These are phyloP conservation scores for Clarias batrachus DNA, from an alignment of 2,113 vertebrate species.

Conservation along the genomic window DNA sequence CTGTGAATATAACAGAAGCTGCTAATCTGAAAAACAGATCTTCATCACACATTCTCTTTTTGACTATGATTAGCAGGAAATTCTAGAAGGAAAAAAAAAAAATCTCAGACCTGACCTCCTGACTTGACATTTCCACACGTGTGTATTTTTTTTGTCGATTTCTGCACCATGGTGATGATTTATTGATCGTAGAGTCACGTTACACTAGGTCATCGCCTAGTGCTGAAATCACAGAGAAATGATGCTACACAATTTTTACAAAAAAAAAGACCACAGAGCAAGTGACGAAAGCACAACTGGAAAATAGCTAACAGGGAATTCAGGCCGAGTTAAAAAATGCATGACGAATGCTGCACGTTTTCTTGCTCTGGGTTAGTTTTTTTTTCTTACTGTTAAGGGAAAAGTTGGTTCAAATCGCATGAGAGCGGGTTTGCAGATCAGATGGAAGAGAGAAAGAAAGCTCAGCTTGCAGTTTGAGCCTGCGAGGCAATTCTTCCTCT, in stretches of 20 bases:
- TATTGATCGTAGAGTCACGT: conserved; percentile 74
- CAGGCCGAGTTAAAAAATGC: conserved; percentile 79
- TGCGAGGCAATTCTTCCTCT: conserved; percentile 77
- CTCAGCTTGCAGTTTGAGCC: conserved; percentile 77
- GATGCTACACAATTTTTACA: conserved; percentile 66
- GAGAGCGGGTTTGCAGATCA: conserved; percentile 77
- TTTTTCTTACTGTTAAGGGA: conserved; percentile 79
- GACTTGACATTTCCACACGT: conserved; percentile 64
- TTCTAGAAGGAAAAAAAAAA: conserved; percentile 53
- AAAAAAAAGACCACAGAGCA: conserved; percentile 65
- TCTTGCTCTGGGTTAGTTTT: conserved; percentile 71
- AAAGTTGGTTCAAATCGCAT: conserved; percentile 80
- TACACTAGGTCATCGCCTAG: conserved; percentile 67
- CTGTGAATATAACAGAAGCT: background rate
- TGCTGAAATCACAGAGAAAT: conserved; percentile 73
- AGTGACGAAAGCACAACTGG: conserved; percentile 68
- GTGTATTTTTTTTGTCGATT: conserved; percentile 63
- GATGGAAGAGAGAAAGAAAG: conserved; percentile 73
- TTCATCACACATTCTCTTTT: conserved; percentile 60
- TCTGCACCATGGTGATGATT: conserved; percentile 71
- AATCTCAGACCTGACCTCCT: conserved; percentile 60
- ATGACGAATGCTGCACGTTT: conserved; percentile 76
- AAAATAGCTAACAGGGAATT: conserved; percentile 60
- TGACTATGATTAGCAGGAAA: conserved; percentile 67
- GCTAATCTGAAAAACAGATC: background rate